Conservation (phyloP, 1,140 invertebrate species). For the Metaphire vulgaris region DNA sequence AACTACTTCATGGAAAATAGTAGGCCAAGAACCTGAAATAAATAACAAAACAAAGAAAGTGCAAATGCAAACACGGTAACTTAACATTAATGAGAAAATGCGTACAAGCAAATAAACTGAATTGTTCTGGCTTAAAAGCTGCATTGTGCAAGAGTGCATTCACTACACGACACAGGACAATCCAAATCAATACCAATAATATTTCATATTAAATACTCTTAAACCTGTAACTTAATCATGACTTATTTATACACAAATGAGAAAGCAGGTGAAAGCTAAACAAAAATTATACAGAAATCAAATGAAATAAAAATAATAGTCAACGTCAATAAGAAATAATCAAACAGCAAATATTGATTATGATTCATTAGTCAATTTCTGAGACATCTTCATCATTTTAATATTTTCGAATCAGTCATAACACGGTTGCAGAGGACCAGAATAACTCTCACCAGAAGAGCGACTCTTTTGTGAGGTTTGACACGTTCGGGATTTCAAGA, state of each 20-base stretch:
- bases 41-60: neutral
- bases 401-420: neutral
- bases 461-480: constrained; percentile 7
- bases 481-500: neutral
- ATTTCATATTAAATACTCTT: neutral
- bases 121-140: no score
- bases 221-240: neutral
- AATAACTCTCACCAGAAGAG: neutral
- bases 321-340: neutral
- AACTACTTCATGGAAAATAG: neutral
- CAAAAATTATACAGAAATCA: neutral
- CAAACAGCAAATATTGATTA: neutral
- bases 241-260: neutral
- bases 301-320: neutral
- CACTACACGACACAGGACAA: neutral
- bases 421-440: neutral
- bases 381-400: neutral
- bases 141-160: no score
- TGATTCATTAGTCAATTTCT: neutral
- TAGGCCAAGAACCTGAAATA: neutral
- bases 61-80: neutral
- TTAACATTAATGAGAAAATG: neutral
- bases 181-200: neutral
- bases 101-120: neutral
- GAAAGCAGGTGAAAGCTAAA: neutral